A percentile compares a stretch with the other conserved stretches of the same genome.
These are phyloP conservation scores for Spodoptera littoralis DNA, from an alignment of 2,888 invertebrate species.

Conservation along the genomic window DNA sequence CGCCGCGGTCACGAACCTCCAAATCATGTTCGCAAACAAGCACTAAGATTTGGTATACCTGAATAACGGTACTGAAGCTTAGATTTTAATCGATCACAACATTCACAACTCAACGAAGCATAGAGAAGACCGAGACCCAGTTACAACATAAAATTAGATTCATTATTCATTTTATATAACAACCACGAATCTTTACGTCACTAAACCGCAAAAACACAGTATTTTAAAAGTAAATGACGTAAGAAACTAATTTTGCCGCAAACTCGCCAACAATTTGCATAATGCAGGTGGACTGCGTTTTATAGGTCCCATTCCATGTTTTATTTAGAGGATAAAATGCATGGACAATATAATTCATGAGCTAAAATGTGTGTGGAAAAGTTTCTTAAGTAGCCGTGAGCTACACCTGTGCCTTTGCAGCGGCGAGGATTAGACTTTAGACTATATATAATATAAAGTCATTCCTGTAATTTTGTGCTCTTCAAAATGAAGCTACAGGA, in stretches of 20 bases:
- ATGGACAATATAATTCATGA: slow-evolving; percentile 29
- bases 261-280: slow-evolving; percentile 61
- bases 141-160: slow-evolving; percentile 20
- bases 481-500: too few species aligned
- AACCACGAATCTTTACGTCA: slow-evolving; percentile 15
- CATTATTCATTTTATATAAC: slow-evolving; percentile 22
- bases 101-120: slow-evolving; percentile 17
- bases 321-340: slow-evolving; percentile 48
- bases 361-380: slow-evolving; percentile 18
- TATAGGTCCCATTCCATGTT: slow-evolving; percentile 33
- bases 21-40: slow-evolving; percentile 19
- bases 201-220: slow-evolving; percentile 23
- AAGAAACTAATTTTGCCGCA: slow-evolving; percentile 55
- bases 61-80: slow-evolving; percentile 27
- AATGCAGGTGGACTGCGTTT: slow-evolving; percentile 60
- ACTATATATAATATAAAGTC: slow-evolving; percentile 6
- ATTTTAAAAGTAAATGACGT: slow-evolving; percentile 37
- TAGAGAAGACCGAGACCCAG: slow-evolving; percentile 24
- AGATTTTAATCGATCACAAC: slow-evolving; percentile 12
- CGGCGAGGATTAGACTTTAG: not conserved
- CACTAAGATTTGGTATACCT: slow-evolving; percentile 14
- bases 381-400: slow-evolving; percentile 12
- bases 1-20: slow-evolving; percentile 29
- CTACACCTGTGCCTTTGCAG: slow-evolving; percentile 27
- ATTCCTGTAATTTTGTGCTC: not conserved